A percentile compares a stretch with the other conserved stretches of the same genome.
Evolutionary conservation across 2,797 vertebrate genomes (phyloP).

Genomic region (Hyperoplus immaculatus): DNA sequence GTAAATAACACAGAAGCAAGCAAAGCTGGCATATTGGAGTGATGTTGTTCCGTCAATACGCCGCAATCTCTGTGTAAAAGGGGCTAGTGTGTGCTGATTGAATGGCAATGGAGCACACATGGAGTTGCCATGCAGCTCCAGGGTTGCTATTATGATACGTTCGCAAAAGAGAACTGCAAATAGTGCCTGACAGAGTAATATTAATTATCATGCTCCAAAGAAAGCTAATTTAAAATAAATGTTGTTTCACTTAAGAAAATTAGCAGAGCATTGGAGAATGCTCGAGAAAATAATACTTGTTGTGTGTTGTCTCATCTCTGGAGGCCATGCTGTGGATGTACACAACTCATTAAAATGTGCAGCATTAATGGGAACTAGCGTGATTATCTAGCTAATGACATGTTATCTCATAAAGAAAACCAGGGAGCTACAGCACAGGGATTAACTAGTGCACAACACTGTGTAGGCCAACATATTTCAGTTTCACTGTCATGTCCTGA

Average conservation of each 20-base stretch:
- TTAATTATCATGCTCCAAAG: slow-evolving; percentile 42
- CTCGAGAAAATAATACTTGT: slow-evolving; percentile 42
- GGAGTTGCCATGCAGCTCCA: slow-evolving; percentile 22
- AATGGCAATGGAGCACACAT: slow-evolving; percentile 55
- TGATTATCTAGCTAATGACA: slow-evolving; percentile 78
- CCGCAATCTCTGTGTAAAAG: no score
- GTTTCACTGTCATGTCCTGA: slow-evolving; percentile 29
- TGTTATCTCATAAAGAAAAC: slow-evolving; percentile 70
- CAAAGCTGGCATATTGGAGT: no score
- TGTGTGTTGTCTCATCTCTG: slow-evolving; percentile 71
- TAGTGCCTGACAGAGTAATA: neutral
- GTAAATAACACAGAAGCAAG: no score
- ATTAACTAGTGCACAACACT: slow-evolving; percentile 49
- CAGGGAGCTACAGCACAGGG: slow-evolving; percentile 42
- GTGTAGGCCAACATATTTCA: slow-evolving; percentile 31
- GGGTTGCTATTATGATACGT: slow-evolving; percentile 22
- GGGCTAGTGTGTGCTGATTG: slow-evolving; percentile 15
- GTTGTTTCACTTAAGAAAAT: slow-evolving; percentile 59
- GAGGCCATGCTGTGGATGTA: slow-evolving; percentile 66
- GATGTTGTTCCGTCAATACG: no score
- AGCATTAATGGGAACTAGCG: slow-evolving; percentile 75
- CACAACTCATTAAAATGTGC: slow-evolving; percentile 78
- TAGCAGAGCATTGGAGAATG: slow-evolving; percentile 46
- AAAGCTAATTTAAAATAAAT: slow-evolving; percentile 42
- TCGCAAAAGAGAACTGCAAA: slow-evolving; percentile 21